Evolutionary conservation across 2,888 invertebrate genomes (phyloP).

Genomic region (Nomada fabriciana): DNA sequence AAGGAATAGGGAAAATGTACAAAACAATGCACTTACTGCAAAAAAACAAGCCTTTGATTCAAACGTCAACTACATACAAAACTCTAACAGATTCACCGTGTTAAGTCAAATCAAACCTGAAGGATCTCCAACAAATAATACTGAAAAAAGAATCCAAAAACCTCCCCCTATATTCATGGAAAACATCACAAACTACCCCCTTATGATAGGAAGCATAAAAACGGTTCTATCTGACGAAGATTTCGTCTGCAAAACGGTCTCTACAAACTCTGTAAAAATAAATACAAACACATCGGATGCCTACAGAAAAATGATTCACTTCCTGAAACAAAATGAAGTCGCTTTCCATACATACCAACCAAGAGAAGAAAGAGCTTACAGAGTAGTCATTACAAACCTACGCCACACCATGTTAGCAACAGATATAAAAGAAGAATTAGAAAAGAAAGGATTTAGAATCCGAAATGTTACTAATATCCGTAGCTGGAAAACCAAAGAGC

Average conservation of each 20-base stretch:
- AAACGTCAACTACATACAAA: no score
- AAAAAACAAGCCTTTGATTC: no score
- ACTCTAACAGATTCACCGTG: no score
- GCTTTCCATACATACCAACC: slow-evolving; percentile 4
- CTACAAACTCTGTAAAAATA: neutral
- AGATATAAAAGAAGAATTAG: slow-evolving; percentile 3
- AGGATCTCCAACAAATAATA: no score
- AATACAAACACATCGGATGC: neutral
- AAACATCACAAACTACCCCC: neutral
- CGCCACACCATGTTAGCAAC: neutral
- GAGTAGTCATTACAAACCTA: slow-evolving; percentile 3
- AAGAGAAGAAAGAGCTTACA: slow-evolving; percentile 2
- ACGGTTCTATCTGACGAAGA: neutral
- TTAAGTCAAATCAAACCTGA: no score
- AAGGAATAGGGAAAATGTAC: no score
- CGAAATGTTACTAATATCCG: slow-evolving; percentile 4
- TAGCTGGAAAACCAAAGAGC: slow-evolving; percentile 1
- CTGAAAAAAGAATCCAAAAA: neutral
- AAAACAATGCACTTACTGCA: no score
- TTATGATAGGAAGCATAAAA: neutral
- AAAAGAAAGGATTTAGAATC: neutral
- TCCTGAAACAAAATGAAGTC: neutral
- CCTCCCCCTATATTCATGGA: neutral
- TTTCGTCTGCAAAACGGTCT: neutral
- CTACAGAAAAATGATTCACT: neutral